Conservation (phyloP, 2,888 invertebrate genomes). For the Parascotia fuliginaria region DNA sequence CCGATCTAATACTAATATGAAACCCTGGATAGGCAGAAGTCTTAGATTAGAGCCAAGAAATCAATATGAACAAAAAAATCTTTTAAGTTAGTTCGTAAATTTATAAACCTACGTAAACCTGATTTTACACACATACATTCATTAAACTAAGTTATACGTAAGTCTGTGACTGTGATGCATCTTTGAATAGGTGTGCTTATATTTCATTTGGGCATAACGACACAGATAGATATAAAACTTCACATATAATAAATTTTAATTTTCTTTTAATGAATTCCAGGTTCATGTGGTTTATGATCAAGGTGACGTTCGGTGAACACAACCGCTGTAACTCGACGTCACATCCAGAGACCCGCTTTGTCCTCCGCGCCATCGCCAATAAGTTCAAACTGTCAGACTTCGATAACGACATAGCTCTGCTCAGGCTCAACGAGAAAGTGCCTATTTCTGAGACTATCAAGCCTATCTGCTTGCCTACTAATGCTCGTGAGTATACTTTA, state of each 20-base stretch:
- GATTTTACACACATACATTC: no score
- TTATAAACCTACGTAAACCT: no score
- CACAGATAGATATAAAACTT: no score
- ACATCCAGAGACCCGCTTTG: constrained; percentile 92
- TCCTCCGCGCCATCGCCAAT: constrained; percentile 90
- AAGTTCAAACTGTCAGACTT: constrained; percentile 94
- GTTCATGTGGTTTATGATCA: constrained; percentile 97
- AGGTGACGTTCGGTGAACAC: constrained; percentile 95
- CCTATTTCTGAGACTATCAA: constrained; percentile 91
- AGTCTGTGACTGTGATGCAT: no score
- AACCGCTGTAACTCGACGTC: constrained; percentile 91
- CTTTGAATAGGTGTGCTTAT: no score
- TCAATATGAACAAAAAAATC: no score
- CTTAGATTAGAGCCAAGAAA: no score
- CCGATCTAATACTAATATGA: no score
- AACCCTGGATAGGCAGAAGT: no score
- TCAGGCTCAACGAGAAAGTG: constrained; percentile 92
- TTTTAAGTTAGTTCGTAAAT: no score
- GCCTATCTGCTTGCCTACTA: constrained; percentile 92
- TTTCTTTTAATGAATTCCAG: constrained; percentile 76
- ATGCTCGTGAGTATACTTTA: constrained; percentile 75
- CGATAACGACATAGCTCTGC: constrained; percentile 94
- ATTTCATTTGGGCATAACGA: no score
- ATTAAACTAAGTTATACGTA: no score
- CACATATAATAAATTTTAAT: not conserved